phyloP scores from a whole-genome alignment of 64 coral and sea anemone species.

The Platygyra sinensis region DNA sequence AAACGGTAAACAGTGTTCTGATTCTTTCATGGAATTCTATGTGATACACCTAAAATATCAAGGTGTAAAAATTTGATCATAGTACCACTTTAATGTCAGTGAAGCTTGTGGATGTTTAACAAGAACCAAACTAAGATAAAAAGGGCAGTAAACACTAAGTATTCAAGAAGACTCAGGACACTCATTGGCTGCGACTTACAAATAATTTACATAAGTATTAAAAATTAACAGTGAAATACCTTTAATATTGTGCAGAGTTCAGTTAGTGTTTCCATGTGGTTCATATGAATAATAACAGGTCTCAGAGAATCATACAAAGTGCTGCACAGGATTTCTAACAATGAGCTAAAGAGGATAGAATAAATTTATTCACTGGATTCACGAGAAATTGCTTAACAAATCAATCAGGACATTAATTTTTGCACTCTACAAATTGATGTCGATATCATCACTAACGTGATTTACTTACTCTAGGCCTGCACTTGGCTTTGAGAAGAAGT shows the following conservation, averaged over 20 bases:
- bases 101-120: too few relatives aligned
- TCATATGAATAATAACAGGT: conserved; percentile 98
- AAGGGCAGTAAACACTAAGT: background rate
- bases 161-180: too few relatives aligned
- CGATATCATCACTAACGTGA: background rate
- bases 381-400: background rate
- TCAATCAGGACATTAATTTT: background rate
- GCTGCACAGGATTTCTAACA: conserved; percentile 89
- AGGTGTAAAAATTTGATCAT: too few relatives aligned
- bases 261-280: conserved; percentile 98
- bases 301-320: conserved; percentile 89
- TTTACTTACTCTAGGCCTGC: conserved; percentile 85
- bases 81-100: too few relatives aligned
- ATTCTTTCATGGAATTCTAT: too few relatives aligned
- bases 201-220: background rate
- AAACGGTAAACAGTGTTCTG: too few relatives aligned
- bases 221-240: conserved; percentile 28
- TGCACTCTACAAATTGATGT: background rate
- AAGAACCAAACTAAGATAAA: too few relatives aligned
- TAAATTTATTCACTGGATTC: background rate
- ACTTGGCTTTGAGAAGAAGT: conserved; percentile 94
- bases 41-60: too few relatives aligned
- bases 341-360: conserved; percentile 51
- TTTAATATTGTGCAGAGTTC: conserved; percentile 97
- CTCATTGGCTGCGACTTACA: background rate